Evolutionary conservation across 2,113 vertebrate genomes (phyloP).

Genomic region (Cepphus grylle): DNA sequence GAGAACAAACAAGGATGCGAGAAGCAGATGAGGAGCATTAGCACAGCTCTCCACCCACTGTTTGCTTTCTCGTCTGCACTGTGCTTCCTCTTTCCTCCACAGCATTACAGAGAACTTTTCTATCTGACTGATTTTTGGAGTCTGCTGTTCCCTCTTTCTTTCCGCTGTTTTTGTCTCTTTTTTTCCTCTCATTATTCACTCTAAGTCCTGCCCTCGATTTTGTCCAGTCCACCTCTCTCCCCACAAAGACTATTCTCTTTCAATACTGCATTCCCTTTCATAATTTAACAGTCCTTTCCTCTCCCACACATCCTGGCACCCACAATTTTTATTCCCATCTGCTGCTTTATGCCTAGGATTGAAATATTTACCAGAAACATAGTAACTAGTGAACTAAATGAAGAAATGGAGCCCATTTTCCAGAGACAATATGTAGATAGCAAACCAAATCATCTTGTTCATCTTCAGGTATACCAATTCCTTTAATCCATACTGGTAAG

Average conservation of each 20-base stretch:
- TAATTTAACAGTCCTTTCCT: slow-evolving; percentile 57
- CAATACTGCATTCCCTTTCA: slow-evolving; percentile 1
- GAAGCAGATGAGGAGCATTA: slow-evolving; percentile 47
- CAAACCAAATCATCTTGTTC: slow-evolving; percentile 2
- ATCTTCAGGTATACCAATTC: not conserved
- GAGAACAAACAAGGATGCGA: slow-evolving; percentile 38
- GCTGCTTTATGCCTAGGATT: slow-evolving; percentile 63
- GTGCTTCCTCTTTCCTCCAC: not conserved
- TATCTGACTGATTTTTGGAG: not conserved
- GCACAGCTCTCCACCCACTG: slow-evolving; percentile 50
- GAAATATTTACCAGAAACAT: slow-evolving; percentile 69
- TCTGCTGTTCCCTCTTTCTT: not conserved
- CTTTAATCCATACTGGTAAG: not conserved
- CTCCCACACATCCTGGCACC: slow-evolving; percentile 63
- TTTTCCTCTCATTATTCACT: not conserved
- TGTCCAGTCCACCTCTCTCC: not conserved
- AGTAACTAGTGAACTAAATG: slow-evolving; percentile 66
- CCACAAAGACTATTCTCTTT: not conserved
- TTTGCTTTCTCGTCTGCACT: not conserved
- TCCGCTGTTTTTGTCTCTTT: not conserved
- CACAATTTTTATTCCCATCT: slow-evolving; percentile 66
- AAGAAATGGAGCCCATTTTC: slow-evolving; percentile 56
- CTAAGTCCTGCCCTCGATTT: not conserved
- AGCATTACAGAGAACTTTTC: not conserved
- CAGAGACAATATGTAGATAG: slow-evolving; percentile 10